These are phyloP conservation scores for Dipodomys spectabilis DNA, from an alignment of 2,113 vertebrate species.

Conservation along the genomic window DNA sequence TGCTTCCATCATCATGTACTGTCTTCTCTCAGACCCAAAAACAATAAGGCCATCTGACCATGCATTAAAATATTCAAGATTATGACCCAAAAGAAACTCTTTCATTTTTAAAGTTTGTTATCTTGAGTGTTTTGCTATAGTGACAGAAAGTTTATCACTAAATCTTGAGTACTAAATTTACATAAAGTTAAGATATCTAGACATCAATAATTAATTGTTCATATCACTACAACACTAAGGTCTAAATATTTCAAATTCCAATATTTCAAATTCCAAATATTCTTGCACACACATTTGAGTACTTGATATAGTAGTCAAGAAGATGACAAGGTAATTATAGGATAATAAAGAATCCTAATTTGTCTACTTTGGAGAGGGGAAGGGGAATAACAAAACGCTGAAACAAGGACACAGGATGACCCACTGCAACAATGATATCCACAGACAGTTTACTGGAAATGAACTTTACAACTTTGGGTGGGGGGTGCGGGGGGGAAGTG, in stretches of 20 bases:
- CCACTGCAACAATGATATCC: too few species aligned
- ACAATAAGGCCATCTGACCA: too few species aligned
- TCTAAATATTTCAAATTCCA: background rate
- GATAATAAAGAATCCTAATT: background rate
- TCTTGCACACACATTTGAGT: background rate
- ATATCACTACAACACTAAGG: constrained; percentile 16
- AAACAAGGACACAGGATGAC: too few species aligned
- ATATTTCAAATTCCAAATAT: background rate
- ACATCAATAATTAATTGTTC: constrained; percentile 14
- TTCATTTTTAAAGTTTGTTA: background rate
- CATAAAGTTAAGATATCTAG: background rate
- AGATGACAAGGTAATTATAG: background rate
- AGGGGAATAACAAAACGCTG: too few species aligned
- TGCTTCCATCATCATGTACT: background rate
- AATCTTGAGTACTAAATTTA: constrained; percentile 46
- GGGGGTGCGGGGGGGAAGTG: too few species aligned
- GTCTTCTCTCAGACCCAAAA: background rate
- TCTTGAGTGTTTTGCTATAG: background rate
- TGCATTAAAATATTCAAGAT: too few species aligned
- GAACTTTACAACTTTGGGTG: too few species aligned
- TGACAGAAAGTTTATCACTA: background rate
- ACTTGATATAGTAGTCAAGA: background rate
- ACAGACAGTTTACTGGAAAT: too few species aligned
- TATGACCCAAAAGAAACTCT: background rate
- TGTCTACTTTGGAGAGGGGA: too few species aligned